Base-by-base conservation (phyloP, 1,140 invertebrate genomes). In the Fopius arisanus region DNA sequence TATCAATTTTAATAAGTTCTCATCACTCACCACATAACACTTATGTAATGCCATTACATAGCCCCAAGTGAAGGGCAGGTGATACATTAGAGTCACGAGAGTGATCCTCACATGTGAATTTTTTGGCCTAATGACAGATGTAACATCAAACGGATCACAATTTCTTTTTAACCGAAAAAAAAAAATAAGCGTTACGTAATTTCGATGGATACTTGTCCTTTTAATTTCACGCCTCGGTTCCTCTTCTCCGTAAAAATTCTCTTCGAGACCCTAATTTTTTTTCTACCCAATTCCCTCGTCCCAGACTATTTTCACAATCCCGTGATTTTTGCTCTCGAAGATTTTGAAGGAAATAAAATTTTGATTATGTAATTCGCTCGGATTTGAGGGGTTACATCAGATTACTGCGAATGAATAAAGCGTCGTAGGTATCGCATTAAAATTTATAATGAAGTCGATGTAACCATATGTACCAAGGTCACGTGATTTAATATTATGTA, bases 401-500 rank as follows among this genome's bases (percentile, higher is more conserved):
- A 72, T 65, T 72, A 26, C 23, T 37, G 37, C 33, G 28, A 69
- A 29, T 26, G 43, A 48, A 69, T 69, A 43, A 48, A 69, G 67
- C 23, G 62, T 59, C 54, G 54, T 59, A 59, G 62, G 29, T 41
- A 43, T 48, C 9, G 54, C 43, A 73, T 67, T 67, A 73, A 73
- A 67, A 67, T 73, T 73, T 67, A 67, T 67, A 73, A 73, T 66
- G 65, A 67, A 73, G 29, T 16, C 40, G 65, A 73, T 73, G 33
- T 67, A 73, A 73, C 66, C 65, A 26, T 33, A 19, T 59, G 33
- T 67, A 54, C 29, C 63, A 73, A 73, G 71, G 71, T 73, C 71
- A 59, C 12, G 28, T 72, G 28, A 51, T 28, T 28, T 67, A 65
- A 37, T 73, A 31, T 73, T 73, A 67, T 73, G 65, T 54, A 73